These are phyloP conservation scores for Limnephilus auricula DNA, from an alignment of 2,888 invertebrate genomes.

Conservation along the genomic window DNA sequence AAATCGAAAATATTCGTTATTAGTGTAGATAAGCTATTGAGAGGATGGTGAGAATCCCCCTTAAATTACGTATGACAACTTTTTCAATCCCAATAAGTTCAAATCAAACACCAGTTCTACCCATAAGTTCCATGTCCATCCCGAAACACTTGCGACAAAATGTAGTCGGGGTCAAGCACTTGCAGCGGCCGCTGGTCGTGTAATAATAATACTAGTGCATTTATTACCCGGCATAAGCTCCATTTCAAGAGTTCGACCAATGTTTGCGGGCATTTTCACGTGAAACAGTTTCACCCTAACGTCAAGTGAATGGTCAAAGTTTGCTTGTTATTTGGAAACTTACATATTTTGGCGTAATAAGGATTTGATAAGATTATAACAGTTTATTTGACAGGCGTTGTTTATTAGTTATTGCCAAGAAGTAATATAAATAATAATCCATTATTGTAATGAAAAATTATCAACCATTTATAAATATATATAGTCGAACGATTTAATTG, in stretches of 20 bases:
- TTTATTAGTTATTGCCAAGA: too few relatives aligned
- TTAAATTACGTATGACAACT: neutral
- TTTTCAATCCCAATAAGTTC: neutral
- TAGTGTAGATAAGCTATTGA: too few relatives aligned
- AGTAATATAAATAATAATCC: too few relatives aligned
- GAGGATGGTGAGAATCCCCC: too few relatives aligned
- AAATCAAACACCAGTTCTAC: neutral
- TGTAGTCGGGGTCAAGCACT: neutral
- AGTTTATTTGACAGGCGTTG: too few relatives aligned
- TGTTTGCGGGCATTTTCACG: neutral
- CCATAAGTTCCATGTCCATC: neutral
- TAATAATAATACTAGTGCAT: neutral
- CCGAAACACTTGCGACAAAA: neutral
- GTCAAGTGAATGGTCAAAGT: neutral
- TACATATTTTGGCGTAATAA: neutral
- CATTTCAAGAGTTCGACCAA: conserved; percentile 32
- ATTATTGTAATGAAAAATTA: too few relatives aligned
- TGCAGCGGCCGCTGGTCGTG: neutral
- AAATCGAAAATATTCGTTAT: too few relatives aligned
- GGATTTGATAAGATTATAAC: too few relatives aligned
- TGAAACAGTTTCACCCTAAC: neutral
- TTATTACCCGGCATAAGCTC: neutral
- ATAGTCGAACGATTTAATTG: too few relatives aligned
- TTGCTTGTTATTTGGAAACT: neutral
- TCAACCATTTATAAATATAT: too few relatives aligned